Base-by-base conservation (phyloP, 2,113 vertebrate genomes). In the Phalacrocorax aristotelis region DNA sequence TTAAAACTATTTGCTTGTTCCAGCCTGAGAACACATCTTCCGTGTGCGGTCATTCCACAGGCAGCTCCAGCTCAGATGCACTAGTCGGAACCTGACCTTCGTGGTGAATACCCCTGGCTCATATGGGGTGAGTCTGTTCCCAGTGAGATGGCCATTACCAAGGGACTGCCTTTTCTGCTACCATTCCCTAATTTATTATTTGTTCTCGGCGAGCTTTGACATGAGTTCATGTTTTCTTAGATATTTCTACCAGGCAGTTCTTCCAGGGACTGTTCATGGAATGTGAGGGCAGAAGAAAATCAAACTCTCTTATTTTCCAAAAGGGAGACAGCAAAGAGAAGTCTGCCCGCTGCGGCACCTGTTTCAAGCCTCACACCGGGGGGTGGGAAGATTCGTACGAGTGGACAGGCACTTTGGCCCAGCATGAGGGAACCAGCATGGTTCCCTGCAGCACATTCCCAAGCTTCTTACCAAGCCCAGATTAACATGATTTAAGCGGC, bases 341-440 rank as follows among this genome's bases (percentile, higher is more conserved):
- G 10, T 27, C 68, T 87, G 52, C 38, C 32, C 14, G 58, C 77
- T 13, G 7, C 32, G 42, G 49, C 49, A 69, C 55, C 79, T 57
- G 38, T 49, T 86, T 64, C 44, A 69, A 72, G n/a, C 26, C 72
- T 69, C 64, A 9, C 19, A 7, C 60, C 44, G 81, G 36, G 40
- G 40, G 34, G 10, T 77, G 42, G 42, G 51, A 74, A 49, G 64
- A 40, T 49, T 42, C 0, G 0, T 29, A 34, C 0, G 6, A 49
- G 26, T 44, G 19, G 66, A 85, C 82, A 79, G 57, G 64, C 52
- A 49, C 77, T 57, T n/a, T 60, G 46, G 77, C 54, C 68, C 64
- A 48, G 64, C 19, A 3, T 18, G 77, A 74, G 3, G n/a, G n/a
- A n/a, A n/a, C n/a, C n/a, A n/a, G n/a, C n/a, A n/a, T 77, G 69